Evolutionary conservation across 2,888 invertebrate genomes (phyloP), one percentile per base, ranked within the genome.

Genomic region (Leucophora obtusa): DNA sequence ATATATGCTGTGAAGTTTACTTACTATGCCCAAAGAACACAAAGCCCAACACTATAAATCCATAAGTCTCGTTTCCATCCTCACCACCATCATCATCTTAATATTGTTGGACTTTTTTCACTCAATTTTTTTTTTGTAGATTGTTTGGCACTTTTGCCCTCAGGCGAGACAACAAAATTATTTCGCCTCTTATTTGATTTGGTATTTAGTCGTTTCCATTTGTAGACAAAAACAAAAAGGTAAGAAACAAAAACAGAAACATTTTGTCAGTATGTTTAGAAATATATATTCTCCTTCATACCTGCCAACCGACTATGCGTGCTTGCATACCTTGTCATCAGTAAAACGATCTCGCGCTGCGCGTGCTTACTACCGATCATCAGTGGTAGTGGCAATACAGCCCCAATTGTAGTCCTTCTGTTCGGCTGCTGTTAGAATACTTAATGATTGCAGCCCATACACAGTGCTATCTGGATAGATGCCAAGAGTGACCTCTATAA

Each of bases 121-220:
- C 15, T 77, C 28, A 77, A 18, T n/a, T 51, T 70, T 43, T 38
- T 38, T 54, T 15, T 80, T 83, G 79, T 81, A 76, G 82, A 86
- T 88, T 86, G 87, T 86, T 79, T 89, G 89, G 87, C 88, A 89
- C 87, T 87, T 87, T 85, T 85, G 84, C 87, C 89, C 89, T 73
- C 84, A 86, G 89, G 89, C 89, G 85, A 89, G 87, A 88, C 89
- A 89, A 86, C 87, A 87, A 89, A 88, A 89, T 89, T 87, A 87
- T 87, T 87, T 87, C 79, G 84, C 86, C 86, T 81, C 76, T 81
- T 81, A 76, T 81, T 81, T 81, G 80, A 81, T 81, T 81, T 81
- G 80, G 76, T 81, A 81, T 76, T 76, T 81, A 81, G 86, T 82
- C 73, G 69, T 86, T 84, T 86, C 84, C 77, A 74, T 82, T 81